phyloP scores from a whole-genome alignment of 2,113 vertebrate species.

The Stigmatopora nigra region DNA sequence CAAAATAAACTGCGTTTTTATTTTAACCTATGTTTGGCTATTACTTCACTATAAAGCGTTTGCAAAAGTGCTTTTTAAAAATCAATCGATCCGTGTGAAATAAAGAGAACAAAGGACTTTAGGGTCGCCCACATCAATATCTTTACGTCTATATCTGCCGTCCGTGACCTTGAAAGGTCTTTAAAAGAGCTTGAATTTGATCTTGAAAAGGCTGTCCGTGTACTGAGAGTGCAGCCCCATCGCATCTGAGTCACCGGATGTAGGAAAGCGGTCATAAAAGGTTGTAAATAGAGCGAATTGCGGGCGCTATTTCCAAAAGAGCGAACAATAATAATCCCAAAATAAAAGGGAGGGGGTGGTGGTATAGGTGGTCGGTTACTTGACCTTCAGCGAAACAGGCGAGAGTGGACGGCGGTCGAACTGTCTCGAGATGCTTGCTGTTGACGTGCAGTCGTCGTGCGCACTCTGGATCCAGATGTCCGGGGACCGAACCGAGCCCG shows the following conservation, averaged over 20 bases:
- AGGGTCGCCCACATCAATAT: neutral
- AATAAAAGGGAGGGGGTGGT: neutral
- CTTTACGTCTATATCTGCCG: neutral
- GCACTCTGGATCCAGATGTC: constrained; percentile 70
- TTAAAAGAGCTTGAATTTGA: constrained; percentile 5
- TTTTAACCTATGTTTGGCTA: no score
- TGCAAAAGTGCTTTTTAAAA: neutral
- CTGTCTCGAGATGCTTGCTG: constrained; percentile 77
- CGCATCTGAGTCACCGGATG: neutral
- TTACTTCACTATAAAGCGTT: no score
- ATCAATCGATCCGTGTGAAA: neutral
- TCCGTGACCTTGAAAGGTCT: constrained; percentile 1
- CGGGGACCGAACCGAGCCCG: constrained; percentile 60
- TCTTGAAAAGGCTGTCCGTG: neutral
- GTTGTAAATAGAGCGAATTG: neutral
- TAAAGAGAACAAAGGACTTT: neutral
- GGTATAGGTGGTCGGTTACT: constrained; percentile 12
- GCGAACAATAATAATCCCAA: neutral
- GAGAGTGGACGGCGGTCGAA: constrained; percentile 72
- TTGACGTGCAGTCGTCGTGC: constrained; percentile 68
- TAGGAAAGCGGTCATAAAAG: neutral
- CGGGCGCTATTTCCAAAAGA: neutral
- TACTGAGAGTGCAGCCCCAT: no score
- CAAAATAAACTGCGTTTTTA: no score
- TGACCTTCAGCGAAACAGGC: constrained; percentile 83